A percentile compares a stretch with the other conserved stretches of the same genome.
Evolutionary conservation across 2,113 vertebrate genomes (phyloP).

Genomic region (Xiphophorus maculatus): DNA sequence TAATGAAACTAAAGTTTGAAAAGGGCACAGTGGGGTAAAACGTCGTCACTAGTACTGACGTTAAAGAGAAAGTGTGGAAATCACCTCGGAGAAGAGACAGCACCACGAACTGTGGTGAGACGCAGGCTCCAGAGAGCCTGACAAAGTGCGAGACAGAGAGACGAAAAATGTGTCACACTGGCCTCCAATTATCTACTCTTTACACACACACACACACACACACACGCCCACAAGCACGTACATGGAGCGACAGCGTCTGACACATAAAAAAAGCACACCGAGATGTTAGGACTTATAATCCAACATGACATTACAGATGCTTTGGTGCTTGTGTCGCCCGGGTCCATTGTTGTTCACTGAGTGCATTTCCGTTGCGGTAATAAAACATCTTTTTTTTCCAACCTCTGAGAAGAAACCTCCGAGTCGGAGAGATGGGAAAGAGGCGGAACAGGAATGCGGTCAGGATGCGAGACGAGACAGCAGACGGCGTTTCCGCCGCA

Average conservation of each 20-base stretch:
- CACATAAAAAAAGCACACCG: constrained; percentile 16
- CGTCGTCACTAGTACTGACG: too few species aligned
- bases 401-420: constrained; percentile 33
- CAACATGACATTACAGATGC: constrained; percentile 13
- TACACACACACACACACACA: constrained; percentile 30
- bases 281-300: constrained; percentile 16
- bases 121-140: constrained; percentile 43
- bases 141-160: constrained; percentile 55
- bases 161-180: constrained; percentile 55
- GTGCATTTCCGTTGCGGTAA: constrained; percentile 24
- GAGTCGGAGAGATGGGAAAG: constrained; percentile 19
- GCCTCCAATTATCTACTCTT: constrained; percentile 36
- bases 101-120: constrained; percentile 55
- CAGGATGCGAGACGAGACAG: constrained; percentile 67
- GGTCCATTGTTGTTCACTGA: neutral
- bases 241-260: constrained; percentile 27
- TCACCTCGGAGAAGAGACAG: constrained; percentile 21
- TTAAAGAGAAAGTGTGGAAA: constrained; percentile 5
- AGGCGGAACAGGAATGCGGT: constrained; percentile 67
- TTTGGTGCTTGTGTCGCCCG: constrained; percentile 26
- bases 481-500: constrained; percentile 70
- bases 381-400: constrained; percentile 14
- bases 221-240: constrained; percentile 29
- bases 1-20: neutral
- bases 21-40: neutral